A percentile compares a stretch with the other conserved stretches of the same genome.
Evolutionary conservation across 2,797 vertebrate genomes (phyloP).

Genomic region (Neoniphon sammara): DNA sequence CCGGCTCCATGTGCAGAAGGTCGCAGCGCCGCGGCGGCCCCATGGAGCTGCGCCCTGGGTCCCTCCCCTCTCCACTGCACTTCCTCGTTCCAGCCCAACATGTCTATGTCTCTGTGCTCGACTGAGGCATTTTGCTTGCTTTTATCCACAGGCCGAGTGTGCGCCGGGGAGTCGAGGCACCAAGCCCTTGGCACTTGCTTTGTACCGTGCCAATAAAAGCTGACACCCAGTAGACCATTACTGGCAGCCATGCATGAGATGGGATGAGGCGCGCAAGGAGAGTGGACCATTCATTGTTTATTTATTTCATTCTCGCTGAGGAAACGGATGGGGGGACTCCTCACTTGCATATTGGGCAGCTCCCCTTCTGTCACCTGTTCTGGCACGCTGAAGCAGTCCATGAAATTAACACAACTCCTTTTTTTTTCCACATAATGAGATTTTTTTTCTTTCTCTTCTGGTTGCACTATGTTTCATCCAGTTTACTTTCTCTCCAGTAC

Average conservation of each 20-base stretch:
- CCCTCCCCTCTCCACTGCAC: constrained; percentile 92
- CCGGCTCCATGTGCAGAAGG: constrained; percentile 88
- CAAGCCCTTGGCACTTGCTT: constrained; percentile 83
- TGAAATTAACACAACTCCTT: constrained; percentile 71
- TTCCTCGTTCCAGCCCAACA: constrained; percentile 94
- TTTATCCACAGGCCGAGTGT: constrained; percentile 84
- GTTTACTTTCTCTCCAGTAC: constrained; percentile 10
- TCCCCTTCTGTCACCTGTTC: constrained; percentile 79
- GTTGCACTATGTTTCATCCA: constrained; percentile 21
- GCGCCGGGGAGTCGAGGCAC: constrained; percentile 79
- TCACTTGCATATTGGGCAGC: constrained; percentile 70
- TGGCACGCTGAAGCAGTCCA: constrained; percentile 69
- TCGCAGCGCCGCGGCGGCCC: constrained; percentile 84
- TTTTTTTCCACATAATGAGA: constrained; percentile 50
- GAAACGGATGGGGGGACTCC: constrained; percentile 56
- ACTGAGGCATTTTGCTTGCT: constrained; percentile 84
- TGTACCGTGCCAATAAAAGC: constrained; percentile 87
- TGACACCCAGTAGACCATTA: constrained; percentile 86
- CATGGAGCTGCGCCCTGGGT: constrained; percentile 86
- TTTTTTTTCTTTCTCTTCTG: constrained; percentile 1
- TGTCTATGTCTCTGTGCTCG: constrained; percentile 82
- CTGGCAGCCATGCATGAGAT: constrained; percentile 90
- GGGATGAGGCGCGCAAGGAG: constrained; percentile 84
- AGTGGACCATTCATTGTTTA: constrained; percentile 86
- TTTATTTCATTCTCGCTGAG: constrained; percentile 83